These are phyloP conservation scores for Pangasianodon gigas DNA, from an alignment of 2,113 vertebrate species.

Conservation along the genomic window DNA sequence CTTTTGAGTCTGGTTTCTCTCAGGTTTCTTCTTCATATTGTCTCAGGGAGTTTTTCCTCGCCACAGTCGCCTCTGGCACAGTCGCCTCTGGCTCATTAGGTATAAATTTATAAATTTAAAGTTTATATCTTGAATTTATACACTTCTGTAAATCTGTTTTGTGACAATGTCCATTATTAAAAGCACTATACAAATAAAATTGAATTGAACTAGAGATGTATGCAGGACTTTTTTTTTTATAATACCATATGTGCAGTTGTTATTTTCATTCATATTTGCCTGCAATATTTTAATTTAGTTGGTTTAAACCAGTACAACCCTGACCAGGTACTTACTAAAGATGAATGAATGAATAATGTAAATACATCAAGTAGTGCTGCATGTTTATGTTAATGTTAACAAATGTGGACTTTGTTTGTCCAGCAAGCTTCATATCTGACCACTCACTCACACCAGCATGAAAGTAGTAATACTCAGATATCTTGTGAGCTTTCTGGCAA, in stretches of 20 bases:
- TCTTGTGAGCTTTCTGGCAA: background rate
- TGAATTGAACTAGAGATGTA: background rate
- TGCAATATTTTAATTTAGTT: background rate
- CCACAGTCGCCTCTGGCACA: no score
- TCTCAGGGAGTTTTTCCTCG: no score
- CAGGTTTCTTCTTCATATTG: no score
- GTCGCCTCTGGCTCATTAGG: no score
- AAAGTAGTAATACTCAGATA: background rate
- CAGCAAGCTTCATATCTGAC: background rate
- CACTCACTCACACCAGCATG: background rate
- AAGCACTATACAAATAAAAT: no score
- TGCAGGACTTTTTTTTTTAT: background rate
- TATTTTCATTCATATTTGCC: background rate
- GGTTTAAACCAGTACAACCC: background rate
- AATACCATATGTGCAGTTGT: background rate
- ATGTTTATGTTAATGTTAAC: background rate
- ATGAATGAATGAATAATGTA: background rate
- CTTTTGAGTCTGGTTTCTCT: no score
- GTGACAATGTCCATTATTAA: no score
- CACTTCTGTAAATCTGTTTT: no score
- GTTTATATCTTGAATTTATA: no score
- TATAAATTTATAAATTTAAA: no score
- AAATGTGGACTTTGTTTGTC: background rate
- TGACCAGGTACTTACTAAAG: background rate
- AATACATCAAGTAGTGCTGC: background rate